Evolutionary conservation across 2,797 vertebrate genomes (phyloP).

Genomic region (Danio choprae): DNA sequence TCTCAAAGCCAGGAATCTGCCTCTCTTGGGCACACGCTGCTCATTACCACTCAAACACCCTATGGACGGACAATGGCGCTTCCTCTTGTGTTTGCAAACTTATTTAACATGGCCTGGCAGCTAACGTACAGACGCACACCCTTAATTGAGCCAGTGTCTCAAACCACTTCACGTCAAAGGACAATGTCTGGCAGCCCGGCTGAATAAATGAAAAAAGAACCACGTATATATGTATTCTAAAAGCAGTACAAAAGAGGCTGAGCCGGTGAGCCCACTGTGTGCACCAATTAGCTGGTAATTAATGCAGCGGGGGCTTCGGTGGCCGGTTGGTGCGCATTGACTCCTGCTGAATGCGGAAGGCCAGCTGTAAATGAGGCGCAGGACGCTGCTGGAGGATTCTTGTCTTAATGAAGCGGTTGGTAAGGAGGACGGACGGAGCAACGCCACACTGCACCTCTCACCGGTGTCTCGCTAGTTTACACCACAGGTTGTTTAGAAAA

Average conservation of each 20-base stretch:
- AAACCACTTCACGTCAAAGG: constrained; percentile 77
- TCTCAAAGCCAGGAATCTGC: constrained; percentile 73
- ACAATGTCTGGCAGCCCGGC: constrained; percentile 80
- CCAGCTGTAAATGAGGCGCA: constrained; percentile 85
- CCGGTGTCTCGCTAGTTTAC: constrained; percentile 52
- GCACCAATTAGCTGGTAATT: constrained; percentile 91
- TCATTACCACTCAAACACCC: constrained; percentile 84
- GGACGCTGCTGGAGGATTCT: constrained; percentile 82
- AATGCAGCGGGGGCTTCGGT: constrained; percentile 85
- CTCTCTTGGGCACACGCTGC: constrained; percentile 82
- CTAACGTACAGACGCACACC: constrained; percentile 45
- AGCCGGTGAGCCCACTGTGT: constrained; percentile 66
- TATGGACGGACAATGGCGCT: constrained; percentile 69
- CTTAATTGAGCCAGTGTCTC: constrained; percentile 83
- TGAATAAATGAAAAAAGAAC: constrained; percentile 58
- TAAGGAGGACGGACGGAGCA: constrained; percentile 81
- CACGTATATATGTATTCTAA: constrained; percentile 69
- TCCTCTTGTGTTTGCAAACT: constrained; percentile 68
- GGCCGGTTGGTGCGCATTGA: constrained; percentile 79
- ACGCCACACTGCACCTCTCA: constrained; percentile 55
- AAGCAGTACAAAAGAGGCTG: constrained; percentile 70
- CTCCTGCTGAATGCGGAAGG: constrained; percentile 80
- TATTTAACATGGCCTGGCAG: constrained; percentile 66
- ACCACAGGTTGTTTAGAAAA: constrained; percentile 66
- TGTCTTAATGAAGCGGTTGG: constrained; percentile 89